Percentiles rank a stretch among this genome's conserved stretches.
These are phyloP conservation scores for Trichonephila clavata DNA, from an alignment of 1,140 invertebrate genomes.

Conservation along the genomic window DNA sequence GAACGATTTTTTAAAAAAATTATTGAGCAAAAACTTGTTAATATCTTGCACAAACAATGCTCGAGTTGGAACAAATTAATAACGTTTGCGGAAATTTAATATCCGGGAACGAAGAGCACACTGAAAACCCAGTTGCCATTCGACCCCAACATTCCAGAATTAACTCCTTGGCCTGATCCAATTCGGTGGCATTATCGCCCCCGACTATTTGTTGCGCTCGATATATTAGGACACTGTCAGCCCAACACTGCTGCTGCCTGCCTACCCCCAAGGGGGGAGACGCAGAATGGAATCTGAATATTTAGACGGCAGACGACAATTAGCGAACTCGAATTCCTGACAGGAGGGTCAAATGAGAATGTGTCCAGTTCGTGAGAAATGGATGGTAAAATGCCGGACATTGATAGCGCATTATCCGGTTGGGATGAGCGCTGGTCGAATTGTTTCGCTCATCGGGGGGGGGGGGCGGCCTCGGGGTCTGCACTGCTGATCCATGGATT, in stretches of 20 bases:
- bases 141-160: conserved; percentile 13
- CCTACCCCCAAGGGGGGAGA: neutral
- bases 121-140: conserved; percentile 5
- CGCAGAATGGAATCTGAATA: conserved; percentile 66
- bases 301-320: conserved; percentile 62
- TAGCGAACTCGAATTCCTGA: conserved; percentile 50
- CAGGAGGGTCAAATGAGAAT: conserved; percentile 55
- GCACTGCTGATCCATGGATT: too few relatives aligned
- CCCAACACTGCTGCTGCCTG: neutral
- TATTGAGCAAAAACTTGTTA: too few relatives aligned
- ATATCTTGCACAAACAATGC: too few relatives aligned
- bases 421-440: conserved; percentile 16
- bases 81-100: neutral
- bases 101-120: neutral
- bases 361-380: conserved; percentile 59
- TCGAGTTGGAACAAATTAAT: neutral
- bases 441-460: conserved; percentile 3
- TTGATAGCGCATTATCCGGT: conserved; percentile 65
- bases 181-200: conserved; percentile 9
- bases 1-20: too few relatives aligned
- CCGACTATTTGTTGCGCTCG: conserved; percentile 17
- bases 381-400: conserved; percentile 67
- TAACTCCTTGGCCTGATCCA: neutral
- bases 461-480: neutral
- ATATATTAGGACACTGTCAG: conserved; percentile 30